phyloP scores from a whole-genome alignment of 2,888 invertebrate species.

The Tanytarsus gracilentus region DNA sequence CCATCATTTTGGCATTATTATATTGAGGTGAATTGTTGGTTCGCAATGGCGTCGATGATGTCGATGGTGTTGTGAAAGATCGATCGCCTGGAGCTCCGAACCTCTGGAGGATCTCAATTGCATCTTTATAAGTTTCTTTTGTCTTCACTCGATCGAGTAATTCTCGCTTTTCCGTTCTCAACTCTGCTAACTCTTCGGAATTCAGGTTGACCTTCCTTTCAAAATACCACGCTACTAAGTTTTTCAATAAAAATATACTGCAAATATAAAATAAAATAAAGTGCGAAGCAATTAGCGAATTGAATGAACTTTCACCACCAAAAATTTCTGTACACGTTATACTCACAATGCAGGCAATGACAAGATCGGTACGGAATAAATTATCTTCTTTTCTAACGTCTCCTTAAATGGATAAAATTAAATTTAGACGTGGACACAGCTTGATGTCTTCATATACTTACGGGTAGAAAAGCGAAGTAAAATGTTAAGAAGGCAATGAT shows the following conservation, averaged over 20 bases:
- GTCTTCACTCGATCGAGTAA: conserved; percentile 94
- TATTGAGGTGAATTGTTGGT: background rate
- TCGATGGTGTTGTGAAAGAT: background rate
- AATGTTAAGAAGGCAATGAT: conserved; percentile 62
- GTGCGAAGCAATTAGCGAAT: background rate
- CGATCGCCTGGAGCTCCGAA: conserved; percentile 37
- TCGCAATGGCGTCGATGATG: background rate
- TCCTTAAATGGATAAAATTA: too few species aligned
- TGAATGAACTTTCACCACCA: too few species aligned
- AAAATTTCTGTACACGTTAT: too few species aligned
- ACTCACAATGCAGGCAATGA: conserved; percentile 79
- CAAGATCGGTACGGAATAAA: conserved; percentile 69
- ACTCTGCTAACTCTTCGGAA: conserved; percentile 57
- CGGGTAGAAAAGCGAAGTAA: conserved; percentile 72
- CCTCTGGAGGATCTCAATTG: conserved; percentile 40
- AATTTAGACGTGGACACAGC: too few species aligned
- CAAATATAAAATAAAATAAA: conserved; percentile 31
- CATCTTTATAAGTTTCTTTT: conserved; percentile 86
- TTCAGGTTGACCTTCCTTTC: conserved; percentile 71
- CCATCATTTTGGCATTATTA: background rate
- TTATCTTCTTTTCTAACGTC: conserved; percentile 60
- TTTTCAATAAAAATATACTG: conserved; percentile 71
- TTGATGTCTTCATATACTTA: too few species aligned
- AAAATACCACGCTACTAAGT: conserved; percentile 80
- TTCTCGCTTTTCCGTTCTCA: conserved; percentile 74